Conservation (phyloP, 2,113 vertebrate species). For the Motacilla tschutschensis region DNA sequence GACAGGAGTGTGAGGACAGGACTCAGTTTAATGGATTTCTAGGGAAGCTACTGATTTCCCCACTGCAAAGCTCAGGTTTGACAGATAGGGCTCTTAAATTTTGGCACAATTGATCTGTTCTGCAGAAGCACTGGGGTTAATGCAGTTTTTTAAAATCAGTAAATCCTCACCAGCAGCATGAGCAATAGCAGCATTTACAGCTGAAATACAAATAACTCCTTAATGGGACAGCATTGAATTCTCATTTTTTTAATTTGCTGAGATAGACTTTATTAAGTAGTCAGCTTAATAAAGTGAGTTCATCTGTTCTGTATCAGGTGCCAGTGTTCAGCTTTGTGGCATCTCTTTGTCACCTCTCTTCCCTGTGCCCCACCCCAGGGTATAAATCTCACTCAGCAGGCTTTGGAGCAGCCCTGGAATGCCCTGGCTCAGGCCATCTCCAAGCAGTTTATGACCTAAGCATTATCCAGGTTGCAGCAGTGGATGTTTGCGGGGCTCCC, state of each 20-base stretch:
- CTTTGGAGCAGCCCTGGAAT: conserved; percentile 10
- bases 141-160: not conserved
- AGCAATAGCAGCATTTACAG: not conserved
- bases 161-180: not conserved
- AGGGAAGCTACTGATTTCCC: not conserved
- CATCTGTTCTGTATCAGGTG: not conserved
- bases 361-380: accelerated
- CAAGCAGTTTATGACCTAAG: not conserved
- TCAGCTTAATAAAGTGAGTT: not conserved
- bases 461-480: not conserved
- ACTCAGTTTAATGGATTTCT: not conserved
- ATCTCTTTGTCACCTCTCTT: not conserved
- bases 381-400: not conserved
- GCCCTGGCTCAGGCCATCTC: not conserved
- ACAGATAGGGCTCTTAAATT: not conserved
- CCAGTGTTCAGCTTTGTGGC: not conserved
- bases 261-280: not conserved
- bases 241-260: not conserved
- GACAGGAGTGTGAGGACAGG: not conserved
- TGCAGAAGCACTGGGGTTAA: not conserved
- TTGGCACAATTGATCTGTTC: not conserved
- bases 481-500: not conserved
- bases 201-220: not conserved
- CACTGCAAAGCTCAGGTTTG: not conserved
- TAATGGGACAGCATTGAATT: not conserved